Percentiles rank a stretch among this genome's conserved stretches.
Evolutionary conservation across 2,113 vertebrate species (phyloP).

Genomic region (Cinclus cinclus): DNA sequence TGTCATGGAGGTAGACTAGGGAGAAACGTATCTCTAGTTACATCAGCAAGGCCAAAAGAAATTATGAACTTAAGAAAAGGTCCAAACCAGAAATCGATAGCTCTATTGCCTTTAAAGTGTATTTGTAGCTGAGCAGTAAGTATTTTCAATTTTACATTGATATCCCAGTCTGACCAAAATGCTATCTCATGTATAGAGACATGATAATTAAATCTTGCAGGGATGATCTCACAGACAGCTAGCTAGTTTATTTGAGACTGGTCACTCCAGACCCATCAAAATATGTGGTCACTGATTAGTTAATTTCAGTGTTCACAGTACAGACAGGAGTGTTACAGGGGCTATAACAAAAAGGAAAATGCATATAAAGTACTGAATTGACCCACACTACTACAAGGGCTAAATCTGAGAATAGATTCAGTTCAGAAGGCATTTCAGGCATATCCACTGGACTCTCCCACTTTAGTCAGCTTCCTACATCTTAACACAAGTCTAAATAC

Average conservation of each 20-base stretch:
- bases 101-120: neutral
- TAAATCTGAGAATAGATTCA: neutral
- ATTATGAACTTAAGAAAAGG: neutral
- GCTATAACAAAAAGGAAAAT: neutral
- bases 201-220: neutral
- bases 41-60: neutral
- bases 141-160: neutral
- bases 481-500: neutral
- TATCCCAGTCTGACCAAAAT: neutral
- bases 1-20: neutral
- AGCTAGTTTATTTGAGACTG: neutral
- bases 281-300: neutral
- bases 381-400: neutral
- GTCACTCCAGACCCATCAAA: neutral
- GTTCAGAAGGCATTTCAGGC: neutral
- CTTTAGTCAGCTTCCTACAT: neutral
- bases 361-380: neutral
- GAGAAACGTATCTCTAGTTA: neutral
- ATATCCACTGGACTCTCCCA: neutral
- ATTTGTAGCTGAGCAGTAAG: neutral
- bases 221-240: neutral
- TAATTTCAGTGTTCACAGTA: neutral
- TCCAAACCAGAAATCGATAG: neutral
- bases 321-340: neutral
- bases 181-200: neutral